These are phyloP conservation scores for Bubo scandiacus DNA, from an alignment of 2,113 vertebrate species.

Conservation along the genomic window DNA sequence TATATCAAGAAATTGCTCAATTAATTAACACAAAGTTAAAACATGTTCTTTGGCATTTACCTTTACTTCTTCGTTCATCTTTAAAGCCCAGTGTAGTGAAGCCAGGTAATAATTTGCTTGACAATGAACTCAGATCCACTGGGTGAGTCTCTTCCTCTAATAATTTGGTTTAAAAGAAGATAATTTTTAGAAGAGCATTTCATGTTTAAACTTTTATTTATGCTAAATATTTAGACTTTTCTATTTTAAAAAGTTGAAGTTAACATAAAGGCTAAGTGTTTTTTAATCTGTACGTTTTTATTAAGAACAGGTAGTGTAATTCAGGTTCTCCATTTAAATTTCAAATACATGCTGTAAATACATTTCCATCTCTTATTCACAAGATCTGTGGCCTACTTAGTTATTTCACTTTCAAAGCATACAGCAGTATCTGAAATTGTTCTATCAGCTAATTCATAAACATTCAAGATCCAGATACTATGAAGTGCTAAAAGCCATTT, in stretches of 20 bases:
- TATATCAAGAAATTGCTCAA: neutral
- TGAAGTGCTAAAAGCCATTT: neutral
- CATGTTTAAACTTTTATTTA: neutral
- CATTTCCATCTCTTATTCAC: neutral
- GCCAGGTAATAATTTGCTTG: constrained; percentile 92
- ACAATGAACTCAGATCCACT: constrained; percentile 92
- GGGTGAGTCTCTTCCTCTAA: constrained; percentile 92
- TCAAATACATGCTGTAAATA: neutral
- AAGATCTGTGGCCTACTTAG: neutral
- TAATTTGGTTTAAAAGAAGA: neutral
- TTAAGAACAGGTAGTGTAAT: neutral
- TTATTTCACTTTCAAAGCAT: neutral
- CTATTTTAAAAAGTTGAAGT: neutral
- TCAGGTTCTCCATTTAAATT: neutral
- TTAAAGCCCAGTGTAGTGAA: constrained; percentile 94
- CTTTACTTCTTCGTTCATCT: constrained; percentile 93
- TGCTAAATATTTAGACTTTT: neutral
- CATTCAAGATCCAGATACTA: neutral
- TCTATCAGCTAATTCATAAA: neutral
- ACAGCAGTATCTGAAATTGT: neutral
- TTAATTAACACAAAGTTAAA: neutral
- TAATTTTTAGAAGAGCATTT: neutral
- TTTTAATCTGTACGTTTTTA: neutral
- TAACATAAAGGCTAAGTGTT: neutral
- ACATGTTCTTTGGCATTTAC: constrained; percentile 48